Conservation (phyloP, 2,797 vertebrate species). For the Rhinoraja longicauda region DNA sequence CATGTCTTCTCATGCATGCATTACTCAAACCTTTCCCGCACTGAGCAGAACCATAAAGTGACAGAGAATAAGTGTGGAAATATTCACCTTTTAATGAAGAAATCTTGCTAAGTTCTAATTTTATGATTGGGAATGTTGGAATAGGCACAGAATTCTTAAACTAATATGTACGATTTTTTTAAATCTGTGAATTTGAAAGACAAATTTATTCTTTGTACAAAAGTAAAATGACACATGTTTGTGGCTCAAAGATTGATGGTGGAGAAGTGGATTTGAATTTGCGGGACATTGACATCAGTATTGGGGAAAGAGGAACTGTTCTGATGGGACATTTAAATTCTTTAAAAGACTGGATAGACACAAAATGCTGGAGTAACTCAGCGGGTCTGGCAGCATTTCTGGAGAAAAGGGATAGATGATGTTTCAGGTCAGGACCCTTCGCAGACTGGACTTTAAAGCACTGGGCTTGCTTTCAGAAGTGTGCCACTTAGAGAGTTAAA, state of each 20-base stretch:
- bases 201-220: background rate
- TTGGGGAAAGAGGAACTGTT: no score
- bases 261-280: no score
- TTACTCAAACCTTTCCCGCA: background rate
- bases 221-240: background rate
- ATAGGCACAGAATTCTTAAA: background rate
- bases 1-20: background rate
- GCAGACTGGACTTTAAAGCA: background rate
- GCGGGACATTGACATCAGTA: no score
- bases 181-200: background rate
- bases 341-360: background rate
- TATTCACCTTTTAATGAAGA: background rate
- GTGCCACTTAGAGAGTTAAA: background rate
- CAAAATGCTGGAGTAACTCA: no score
- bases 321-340: background rate
- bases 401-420: no score
- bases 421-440: no score
- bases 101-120: background rate
- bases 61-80: background rate
- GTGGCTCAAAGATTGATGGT: no score
- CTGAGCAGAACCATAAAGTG: background rate
- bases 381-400: no score
- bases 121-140: background rate
- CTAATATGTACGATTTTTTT: background rate
- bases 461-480: background rate